Conservation (phyloP, 1,140 invertebrate genomes). For the Dysdera silvatica region DNA sequence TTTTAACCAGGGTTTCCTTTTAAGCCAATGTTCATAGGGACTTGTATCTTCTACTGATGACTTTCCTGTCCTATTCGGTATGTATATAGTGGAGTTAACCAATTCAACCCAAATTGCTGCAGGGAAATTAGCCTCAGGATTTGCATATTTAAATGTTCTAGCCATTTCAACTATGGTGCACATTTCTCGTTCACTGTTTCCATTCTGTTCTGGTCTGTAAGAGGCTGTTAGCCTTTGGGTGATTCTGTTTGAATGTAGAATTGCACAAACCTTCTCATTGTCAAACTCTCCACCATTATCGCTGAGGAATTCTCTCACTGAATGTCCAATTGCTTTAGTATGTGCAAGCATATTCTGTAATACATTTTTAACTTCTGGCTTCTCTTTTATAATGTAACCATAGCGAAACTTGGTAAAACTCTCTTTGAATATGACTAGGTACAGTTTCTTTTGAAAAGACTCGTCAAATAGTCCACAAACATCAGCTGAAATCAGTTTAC, state of each 20-base stretch:
- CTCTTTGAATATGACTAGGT: slow-evolving; percentile 12
- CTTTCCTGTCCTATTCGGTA: slow-evolving; percentile 10
- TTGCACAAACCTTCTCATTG: not conserved
- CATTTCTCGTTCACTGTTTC: not conserved
- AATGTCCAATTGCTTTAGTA: not conserved
- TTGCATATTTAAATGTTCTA: not conserved
- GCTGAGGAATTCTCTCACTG: slow-evolving; percentile 5
- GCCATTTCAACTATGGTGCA: slow-evolving; percentile 3
- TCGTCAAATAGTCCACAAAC: slow-evolving; percentile 10
- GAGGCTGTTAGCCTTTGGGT: slow-evolving; percentile 14
- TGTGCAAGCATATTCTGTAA: not conserved
- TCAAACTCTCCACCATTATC: slow-evolving; percentile 23
- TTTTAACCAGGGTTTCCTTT: slow-evolving; percentile 2
- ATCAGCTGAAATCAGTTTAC: slow-evolving; percentile 7
- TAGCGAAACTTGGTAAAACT: slow-evolving; percentile 1
- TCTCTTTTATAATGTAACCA: not conserved
- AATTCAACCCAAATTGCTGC: not conserved
- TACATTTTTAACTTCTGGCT: not conserved
- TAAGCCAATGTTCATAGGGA: slow-evolving; percentile 18
- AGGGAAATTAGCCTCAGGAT: not conserved
- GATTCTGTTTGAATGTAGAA: not conserved
- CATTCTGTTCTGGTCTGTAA: slow-evolving; percentile 23
- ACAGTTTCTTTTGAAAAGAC: not conserved
- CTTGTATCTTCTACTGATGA: not conserved
- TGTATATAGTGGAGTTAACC: not conserved